These are phyloP conservation scores for Genyomyrus donnyi DNA, from an alignment of 2,113 vertebrate species.

Conservation along the genomic window DNA sequence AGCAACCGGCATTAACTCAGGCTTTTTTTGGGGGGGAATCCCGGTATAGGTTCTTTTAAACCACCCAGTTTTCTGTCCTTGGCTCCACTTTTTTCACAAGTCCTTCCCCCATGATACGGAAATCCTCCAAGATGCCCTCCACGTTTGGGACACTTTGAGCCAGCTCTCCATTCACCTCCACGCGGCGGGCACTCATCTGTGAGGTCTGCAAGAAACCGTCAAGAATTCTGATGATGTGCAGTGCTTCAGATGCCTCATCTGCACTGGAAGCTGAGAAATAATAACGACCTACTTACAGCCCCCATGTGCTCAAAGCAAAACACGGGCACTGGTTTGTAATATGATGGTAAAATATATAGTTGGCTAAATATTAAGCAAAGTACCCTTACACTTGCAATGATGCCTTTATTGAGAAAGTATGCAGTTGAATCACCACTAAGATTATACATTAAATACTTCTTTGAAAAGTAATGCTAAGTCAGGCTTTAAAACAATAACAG, in stretches of 20 bases:
- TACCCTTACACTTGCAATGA: not conserved
- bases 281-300: not conserved
- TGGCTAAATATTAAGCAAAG: not conserved
- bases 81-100: slow-evolving; percentile 75
- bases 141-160: slow-evolving; percentile 71
- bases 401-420: not conserved
- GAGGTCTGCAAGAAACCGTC: slow-evolving; percentile 60
- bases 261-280: not conserved
- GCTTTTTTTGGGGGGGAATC: not conserved
- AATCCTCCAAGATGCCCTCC: slow-evolving; percentile 86
- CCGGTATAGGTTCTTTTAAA: slow-evolving; percentile 49
- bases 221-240: not conserved
- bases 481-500: not conserved
- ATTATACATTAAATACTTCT: not conserved
- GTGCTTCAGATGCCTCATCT: not conserved
- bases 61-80: slow-evolving; percentile 78
- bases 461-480: not conserved
- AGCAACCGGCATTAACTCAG: not conserved
- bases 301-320: not conserved
- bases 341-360: not conserved
- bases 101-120: slow-evolving; percentile 74
- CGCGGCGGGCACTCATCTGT: slow-evolving; percentile 63
- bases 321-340: not conserved
- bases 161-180: slow-evolving; percentile 53
- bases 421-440: not conserved